Evolutionary conservation across 2,113 vertebrate species (phyloP).

Genomic region (Entomyzon cyanotis): DNA sequence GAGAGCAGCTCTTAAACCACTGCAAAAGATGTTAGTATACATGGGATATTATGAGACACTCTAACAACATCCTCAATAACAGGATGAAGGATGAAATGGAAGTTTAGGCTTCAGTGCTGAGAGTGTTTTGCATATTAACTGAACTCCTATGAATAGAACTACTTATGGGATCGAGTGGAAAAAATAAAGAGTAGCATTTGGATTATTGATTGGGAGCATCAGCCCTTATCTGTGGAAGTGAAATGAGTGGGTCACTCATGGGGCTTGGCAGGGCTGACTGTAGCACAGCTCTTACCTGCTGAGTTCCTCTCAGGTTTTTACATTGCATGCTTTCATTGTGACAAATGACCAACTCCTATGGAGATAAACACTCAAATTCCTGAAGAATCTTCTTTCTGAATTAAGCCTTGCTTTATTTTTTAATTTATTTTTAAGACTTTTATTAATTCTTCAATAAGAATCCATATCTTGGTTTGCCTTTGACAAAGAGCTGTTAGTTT

Average conservation of each 20-base stretch:
- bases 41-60: neutral
- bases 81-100: neutral
- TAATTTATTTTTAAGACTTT: neutral
- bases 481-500: neutral
- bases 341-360: neutral
- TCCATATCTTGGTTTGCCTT: neutral
- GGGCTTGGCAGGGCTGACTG: neutral
- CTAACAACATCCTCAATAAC: neutral
- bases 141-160: neutral
- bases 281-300: neutral
- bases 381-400: neutral
- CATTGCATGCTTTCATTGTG: neutral
- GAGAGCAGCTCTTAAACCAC: neutral
- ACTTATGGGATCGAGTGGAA: neutral
- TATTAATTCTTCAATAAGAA: neutral
- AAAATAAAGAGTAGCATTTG: neutral
- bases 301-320: neutral
- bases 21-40: neutral
- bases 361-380: neutral
- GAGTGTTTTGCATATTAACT: neutral
- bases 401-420: neutral
- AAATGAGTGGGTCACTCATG: neutral
- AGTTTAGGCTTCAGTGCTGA: neutral
- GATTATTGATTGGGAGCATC: neutral
- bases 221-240: neutral